Evolutionary conservation across 2,113 vertebrate genomes (phyloP).

Genomic region (Phaethornis superciliosus): DNA sequence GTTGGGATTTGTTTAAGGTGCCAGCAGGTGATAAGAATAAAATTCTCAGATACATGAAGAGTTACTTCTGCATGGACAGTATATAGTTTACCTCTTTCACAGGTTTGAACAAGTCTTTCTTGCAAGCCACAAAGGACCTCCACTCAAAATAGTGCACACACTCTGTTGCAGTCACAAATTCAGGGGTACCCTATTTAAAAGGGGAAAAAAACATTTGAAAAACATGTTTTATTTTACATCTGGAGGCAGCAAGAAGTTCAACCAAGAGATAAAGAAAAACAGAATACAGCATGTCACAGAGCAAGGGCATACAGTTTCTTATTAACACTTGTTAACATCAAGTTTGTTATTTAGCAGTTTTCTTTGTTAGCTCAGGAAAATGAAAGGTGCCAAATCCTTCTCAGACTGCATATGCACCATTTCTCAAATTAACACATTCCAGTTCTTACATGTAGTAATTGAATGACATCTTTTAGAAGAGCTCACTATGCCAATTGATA

Average conservation of each 20-base stretch:
- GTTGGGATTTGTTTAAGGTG: background rate
- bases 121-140: conserved; percentile 90
- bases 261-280: background rate
- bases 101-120: conserved; percentile 87
- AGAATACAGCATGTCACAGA: background rate
- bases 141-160: conserved; percentile 97
- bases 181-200: conserved; percentile 87
- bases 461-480: background rate
- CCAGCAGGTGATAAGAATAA: background rate
- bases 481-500: background rate
- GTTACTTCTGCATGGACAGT: background rate
- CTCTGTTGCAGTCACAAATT: conserved; percentile 87
- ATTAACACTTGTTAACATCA: background rate
- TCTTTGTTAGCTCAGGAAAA: background rate
- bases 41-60: background rate
- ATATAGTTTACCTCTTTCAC: conserved; percentile 85
- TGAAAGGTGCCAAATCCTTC: background rate
- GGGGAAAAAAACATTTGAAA: background rate
- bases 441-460: background rate
- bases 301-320: background rate
- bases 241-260: background rate
- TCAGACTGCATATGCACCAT: background rate
- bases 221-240: background rate
- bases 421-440: background rate
- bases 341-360: background rate